Percentiles rank a stretch among this genome's conserved stretches.
Evolutionary conservation across 2,113 vertebrate species (phyloP).

Genomic region (Nerophis ophidion): DNA sequence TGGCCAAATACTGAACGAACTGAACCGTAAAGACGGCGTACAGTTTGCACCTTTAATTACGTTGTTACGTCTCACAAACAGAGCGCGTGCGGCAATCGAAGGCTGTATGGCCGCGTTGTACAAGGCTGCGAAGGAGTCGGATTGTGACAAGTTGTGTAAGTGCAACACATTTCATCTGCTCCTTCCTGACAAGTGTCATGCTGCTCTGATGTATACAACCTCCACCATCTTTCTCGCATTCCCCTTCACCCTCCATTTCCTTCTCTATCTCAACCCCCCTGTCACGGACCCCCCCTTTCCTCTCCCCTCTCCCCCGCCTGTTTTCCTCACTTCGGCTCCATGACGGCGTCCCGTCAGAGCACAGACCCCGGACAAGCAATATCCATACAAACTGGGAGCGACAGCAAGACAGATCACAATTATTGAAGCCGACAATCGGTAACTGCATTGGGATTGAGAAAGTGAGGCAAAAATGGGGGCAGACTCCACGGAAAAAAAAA

Average conservation of each 20-base stretch:
- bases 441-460: slow-evolving; percentile 15
- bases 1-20: no score
- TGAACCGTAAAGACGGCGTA: no score
- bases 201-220: slow-evolving; percentile 34
- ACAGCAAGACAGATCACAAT: slow-evolving; percentile 15
- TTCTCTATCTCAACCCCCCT: slow-evolving; percentile 14
- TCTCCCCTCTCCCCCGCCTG: neutral
- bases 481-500: slow-evolving; percentile 16
- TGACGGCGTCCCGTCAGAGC: slow-evolving; percentile 40
- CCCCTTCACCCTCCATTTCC: slow-evolving; percentile 12
- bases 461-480: slow-evolving; percentile 6
- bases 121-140: neutral
- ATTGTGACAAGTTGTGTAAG: slow-evolving; percentile 11
- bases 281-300: neutral
- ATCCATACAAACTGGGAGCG: slow-evolving; percentile 43
- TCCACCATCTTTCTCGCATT: slow-evolving; percentile 23
- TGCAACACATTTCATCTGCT: slow-evolving; percentile 20
- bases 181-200: slow-evolving; percentile 35
- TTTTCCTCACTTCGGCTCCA: slow-evolving; percentile 9
- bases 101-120: neutral
- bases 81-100: neutral
- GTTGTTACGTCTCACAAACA: no score
- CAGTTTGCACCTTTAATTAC: no score
- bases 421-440: slow-evolving; percentile 30
- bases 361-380: slow-evolving; percentile 37